Evolutionary conservation across 1,140 invertebrate species (phyloP).

Genomic region (Anoplolepis gracilipes): DNA sequence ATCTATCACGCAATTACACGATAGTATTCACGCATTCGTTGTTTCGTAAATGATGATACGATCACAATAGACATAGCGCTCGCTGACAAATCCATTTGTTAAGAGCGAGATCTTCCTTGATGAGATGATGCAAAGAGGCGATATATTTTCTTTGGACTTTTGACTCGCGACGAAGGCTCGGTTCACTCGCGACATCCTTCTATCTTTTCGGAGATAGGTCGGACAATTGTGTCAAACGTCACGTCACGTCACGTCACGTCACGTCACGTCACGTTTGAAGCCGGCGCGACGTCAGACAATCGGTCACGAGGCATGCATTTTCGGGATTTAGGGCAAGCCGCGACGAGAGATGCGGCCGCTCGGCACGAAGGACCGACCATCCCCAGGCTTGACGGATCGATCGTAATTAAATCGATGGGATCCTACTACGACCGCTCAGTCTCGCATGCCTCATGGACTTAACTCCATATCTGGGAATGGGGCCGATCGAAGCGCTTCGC

Average conservation of each 20-base stretch:
- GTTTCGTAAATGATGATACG: not conserved
- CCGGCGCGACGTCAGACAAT: not conserved
- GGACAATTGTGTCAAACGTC: not conserved
- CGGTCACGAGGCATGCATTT: slow-evolving; percentile 63
- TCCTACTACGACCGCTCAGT: slow-evolving; percentile 62
- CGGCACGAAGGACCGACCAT: slow-evolving; percentile 47
- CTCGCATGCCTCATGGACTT: slow-evolving; percentile 68
- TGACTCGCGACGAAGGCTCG: not conserved
- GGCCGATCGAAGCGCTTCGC: slow-evolving; percentile 79
- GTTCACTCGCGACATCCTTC: not conserved
- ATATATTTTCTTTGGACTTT: slow-evolving; percentile 9
- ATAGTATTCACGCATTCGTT: slow-evolving; percentile 9
- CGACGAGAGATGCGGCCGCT: slow-evolving; percentile 41
- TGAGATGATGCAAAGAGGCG: not conserved
- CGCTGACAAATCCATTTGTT: not conserved
- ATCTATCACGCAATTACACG: slow-evolving; percentile 32
- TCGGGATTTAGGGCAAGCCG: slow-evolving; percentile 72
- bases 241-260: not conserved
- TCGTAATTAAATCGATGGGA: slow-evolving; percentile 81
- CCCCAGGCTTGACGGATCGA: slow-evolving; percentile 69
- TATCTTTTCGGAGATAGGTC: not conserved
- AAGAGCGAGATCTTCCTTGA: not conserved
- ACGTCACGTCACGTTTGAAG: too few species aligned
- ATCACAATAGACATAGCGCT: not conserved
- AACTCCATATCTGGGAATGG: slow-evolving; percentile 78